Evolutionary conservation across 1,140 invertebrate species (phyloP).

Genomic region (Meteorus sp.): DNA sequence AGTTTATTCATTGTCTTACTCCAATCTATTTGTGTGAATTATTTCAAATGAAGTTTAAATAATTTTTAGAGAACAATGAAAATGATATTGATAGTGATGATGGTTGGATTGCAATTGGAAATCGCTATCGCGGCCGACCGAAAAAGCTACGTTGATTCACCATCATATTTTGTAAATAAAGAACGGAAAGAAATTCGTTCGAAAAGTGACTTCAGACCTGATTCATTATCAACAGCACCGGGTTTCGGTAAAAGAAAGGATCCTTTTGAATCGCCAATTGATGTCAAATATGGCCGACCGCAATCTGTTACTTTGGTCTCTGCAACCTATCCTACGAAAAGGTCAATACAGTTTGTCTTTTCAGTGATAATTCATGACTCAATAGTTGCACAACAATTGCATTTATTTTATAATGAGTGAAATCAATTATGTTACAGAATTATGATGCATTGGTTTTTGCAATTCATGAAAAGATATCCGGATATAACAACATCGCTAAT

Average conservation of each 20-base stretch:
- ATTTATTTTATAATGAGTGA: neutral
- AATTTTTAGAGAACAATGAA: neutral
- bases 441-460: conserved; percentile 3
- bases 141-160: too few relatives aligned
- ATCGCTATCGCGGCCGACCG: too few relatives aligned
- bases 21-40: too few relatives aligned
- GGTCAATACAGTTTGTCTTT: neutral
- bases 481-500: neutral
- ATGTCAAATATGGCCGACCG: neutral
- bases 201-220: conserved; percentile 39
- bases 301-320: neutral
- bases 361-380: too few relatives aligned
- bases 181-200: conserved; percentile 36
- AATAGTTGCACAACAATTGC: neutral
- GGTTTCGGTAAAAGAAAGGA: conserved; percentile 34
- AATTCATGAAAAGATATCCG: neutral
- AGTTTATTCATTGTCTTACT: too few relatives aligned
- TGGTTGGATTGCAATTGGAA: too few relatives aligned
- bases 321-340: neutral
- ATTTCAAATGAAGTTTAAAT: neutral
- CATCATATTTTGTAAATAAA: conserved; percentile 27
- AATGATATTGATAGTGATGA: conserved; percentile 22
- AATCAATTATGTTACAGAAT: neutral
- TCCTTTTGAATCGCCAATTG: neutral
- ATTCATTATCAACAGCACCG: conserved; percentile 36